Evolutionary conservation across 2,888 invertebrate genomes (phyloP).

Genomic region (Meteorus colon): DNA sequence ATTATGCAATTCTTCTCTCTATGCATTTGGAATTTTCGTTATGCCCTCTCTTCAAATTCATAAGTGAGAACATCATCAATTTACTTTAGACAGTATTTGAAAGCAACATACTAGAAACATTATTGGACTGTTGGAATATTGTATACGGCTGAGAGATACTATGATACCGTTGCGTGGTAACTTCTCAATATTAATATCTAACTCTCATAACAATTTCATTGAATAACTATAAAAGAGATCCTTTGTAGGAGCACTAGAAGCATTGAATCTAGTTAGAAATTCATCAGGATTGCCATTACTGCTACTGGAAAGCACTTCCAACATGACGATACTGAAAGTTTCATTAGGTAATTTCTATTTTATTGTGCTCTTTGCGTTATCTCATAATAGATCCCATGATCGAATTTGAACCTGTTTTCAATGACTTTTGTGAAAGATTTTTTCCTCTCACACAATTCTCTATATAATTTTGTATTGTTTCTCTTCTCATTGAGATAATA

Average conservation of each 20-base stretch:
- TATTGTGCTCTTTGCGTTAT: neutral
- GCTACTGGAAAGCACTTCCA: neutral
- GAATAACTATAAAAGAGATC: neutral
- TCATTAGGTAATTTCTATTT: neutral
- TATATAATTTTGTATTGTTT: neutral
- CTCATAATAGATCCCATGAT: neutral
- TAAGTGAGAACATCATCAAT: too few relatives aligned
- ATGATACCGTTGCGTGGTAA: neutral
- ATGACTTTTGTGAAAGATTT: too few relatives aligned
- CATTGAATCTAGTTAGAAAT: neutral
- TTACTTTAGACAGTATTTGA: too few relatives aligned
- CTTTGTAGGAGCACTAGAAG: neutral
- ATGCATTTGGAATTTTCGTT: too few relatives aligned
- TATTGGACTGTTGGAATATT: neutral
- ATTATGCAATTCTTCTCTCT: too few relatives aligned
- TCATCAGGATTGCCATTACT: neutral
- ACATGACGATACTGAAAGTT: neutral
- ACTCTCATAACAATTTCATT: constrained; percentile 3
- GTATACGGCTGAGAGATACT: neutral
- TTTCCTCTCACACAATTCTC: neutral
- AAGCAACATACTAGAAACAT: neutral
- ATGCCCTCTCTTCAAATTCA: too few relatives aligned
- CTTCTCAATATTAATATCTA: neutral
- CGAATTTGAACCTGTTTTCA: neutral
- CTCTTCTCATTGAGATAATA: neutral